Percentiles rank a stretch among this genome's conserved stretches.
Conservation (phyloP, 2,797 vertebrate species). For the Parauchenoglanis ngamensis region DNA sequence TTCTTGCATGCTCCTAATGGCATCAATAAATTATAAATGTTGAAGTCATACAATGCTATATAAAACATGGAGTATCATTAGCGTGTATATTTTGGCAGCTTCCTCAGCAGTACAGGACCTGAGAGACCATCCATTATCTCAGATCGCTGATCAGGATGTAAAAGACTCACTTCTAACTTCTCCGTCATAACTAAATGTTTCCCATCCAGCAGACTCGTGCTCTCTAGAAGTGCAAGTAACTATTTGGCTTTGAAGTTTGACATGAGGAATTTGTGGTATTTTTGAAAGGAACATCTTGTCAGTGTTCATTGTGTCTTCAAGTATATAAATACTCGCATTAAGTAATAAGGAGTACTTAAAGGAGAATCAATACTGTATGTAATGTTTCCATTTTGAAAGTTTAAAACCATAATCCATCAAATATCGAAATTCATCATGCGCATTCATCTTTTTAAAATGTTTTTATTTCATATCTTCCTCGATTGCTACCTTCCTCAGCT, state of each 20-base stretch:
- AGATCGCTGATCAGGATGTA: conserved; percentile 60
- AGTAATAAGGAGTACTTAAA: conserved; percentile 33
- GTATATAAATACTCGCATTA: conserved; percentile 45
- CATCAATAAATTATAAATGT: conserved; percentile 68
- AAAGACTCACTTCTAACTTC: conserved; percentile 46
- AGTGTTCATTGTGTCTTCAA: conserved; percentile 39
- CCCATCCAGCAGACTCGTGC: conserved; percentile 47
- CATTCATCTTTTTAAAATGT: conserved; percentile 52
- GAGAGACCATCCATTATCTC: conserved; percentile 51
- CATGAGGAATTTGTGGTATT: conserved; percentile 68
- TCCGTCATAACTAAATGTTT: conserved; percentile 47
- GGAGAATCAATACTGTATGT: conserved; percentile 26
- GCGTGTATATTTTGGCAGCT: conserved; percentile 18
- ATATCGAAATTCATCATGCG: conserved; percentile 45
- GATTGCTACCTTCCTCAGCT: conserved; percentile 50
- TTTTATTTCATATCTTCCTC: conserved; percentile 61
- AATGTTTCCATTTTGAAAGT: background rate
- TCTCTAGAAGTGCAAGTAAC: conserved; percentile 56
- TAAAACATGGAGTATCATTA: conserved; percentile 37
- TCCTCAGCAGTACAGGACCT: conserved; percentile 14
- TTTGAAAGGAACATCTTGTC: conserved; percentile 45
- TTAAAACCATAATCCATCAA: background rate
- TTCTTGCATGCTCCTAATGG: conserved; percentile 65
- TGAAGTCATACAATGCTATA: conserved; percentile 35
- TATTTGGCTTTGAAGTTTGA: conserved; percentile 69